phyloP scores from a whole-genome alignment of 2,888 invertebrate species.

The Lasioglossum malachurum region DNA sequence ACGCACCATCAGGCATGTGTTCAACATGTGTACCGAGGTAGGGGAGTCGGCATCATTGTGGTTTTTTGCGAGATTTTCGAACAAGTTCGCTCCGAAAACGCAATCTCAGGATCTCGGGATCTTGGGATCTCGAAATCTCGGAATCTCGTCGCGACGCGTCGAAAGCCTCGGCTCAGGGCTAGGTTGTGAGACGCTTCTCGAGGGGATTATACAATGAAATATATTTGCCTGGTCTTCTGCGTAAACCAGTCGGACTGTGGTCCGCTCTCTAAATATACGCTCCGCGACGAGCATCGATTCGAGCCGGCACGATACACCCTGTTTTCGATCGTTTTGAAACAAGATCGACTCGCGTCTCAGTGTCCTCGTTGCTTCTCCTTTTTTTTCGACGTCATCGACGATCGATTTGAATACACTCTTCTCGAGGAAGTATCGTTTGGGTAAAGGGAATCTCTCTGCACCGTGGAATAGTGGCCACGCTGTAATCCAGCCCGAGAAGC shows the following conservation, averaged over 20 bases:
- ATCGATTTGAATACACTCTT: neutral
- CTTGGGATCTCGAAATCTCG: slow-evolving; percentile 10
- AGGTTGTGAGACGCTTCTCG: slow-evolving; percentile 71
- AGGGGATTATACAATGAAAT: slow-evolving; percentile 84
- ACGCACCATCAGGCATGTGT: slow-evolving; percentile 67
- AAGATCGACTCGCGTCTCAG: neutral
- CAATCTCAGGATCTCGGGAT: neutral
- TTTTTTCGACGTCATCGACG: neutral
- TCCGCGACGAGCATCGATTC: slow-evolving; percentile 41
- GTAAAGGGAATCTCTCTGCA: neutral
- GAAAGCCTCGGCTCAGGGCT: neutral
- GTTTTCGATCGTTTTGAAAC: slow-evolving; percentile 28
- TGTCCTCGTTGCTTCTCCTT: neutral
- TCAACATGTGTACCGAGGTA: slow-evolving; percentile 69
- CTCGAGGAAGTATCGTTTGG: neutral
- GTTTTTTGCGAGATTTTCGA: slow-evolving; percentile 3
- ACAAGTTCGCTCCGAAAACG: neutral
- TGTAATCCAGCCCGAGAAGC: neutral
- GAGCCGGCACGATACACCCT: slow-evolving; percentile 15
- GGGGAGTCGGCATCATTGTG: neutral
- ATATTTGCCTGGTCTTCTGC: slow-evolving; percentile 78
- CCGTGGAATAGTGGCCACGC: neutral
- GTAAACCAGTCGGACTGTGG: slow-evolving; percentile 59
- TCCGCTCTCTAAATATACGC: slow-evolving; percentile 79
- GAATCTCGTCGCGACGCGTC: neutral